Percentiles rank a stretch among this genome's conserved stretches.
Evolutionary conservation across 2,888 invertebrate species (phyloP).

Genomic region (Uloborus plumipes): DNA sequence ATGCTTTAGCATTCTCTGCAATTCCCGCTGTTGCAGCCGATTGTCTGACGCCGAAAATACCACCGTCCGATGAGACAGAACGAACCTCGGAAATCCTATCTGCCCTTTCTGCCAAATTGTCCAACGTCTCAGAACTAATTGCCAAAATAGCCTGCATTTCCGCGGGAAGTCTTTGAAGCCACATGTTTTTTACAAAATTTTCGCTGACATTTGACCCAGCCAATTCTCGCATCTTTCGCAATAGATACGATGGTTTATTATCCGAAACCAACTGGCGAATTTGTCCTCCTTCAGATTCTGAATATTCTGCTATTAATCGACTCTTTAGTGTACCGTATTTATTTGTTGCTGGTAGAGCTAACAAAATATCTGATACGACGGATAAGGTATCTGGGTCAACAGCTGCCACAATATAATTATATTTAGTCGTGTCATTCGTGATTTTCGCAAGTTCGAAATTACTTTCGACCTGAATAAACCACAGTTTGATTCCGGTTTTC

Average conservation of each 20-base stretch:
- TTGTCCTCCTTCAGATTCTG: neutral
- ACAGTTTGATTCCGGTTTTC: neutral
- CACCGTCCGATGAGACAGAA: neutral
- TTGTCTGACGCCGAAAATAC: neutral
- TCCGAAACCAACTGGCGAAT: neutral
- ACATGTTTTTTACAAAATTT: slow-evolving; percentile 1
- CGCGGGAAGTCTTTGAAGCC: neutral
- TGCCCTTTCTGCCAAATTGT: neutral
- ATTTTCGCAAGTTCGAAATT: neutral
- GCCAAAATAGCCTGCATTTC: neutral
- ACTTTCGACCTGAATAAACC: slow-evolving; percentile 8
- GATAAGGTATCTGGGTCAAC: neutral
- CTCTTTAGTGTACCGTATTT: neutral
- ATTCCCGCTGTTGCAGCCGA: neutral
- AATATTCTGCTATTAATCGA: neutral
- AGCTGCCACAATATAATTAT: neutral
- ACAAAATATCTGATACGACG: neutral
- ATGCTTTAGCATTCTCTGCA: neutral
- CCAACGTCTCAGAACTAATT: neutral
- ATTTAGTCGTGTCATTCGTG: slow-evolving; percentile 3
- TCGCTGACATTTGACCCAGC: neutral
- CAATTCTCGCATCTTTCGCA: neutral
- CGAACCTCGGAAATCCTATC: slow-evolving; percentile 4
- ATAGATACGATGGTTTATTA: slow-evolving; percentile 3
- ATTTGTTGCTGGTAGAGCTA: neutral